Evolutionary conservation across 2,113 vertebrate species (phyloP).

Genomic region (Ceratotherium simum): DNA sequence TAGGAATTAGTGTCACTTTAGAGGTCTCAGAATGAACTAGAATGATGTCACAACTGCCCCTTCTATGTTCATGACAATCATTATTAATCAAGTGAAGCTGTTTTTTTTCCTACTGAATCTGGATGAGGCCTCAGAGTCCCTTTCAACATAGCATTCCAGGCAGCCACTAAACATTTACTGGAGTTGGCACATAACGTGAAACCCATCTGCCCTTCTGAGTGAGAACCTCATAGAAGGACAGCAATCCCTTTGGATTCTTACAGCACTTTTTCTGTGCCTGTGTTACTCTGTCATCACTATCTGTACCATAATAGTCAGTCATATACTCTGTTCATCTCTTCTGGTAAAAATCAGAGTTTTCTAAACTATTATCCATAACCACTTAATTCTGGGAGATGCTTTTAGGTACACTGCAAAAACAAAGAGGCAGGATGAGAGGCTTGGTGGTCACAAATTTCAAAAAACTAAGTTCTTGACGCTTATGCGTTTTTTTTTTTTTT

Average conservation of each 20-base stretch:
- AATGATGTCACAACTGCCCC: background rate
- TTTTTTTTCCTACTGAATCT: background rate
- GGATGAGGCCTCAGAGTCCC: background rate
- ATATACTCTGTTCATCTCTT: background rate
- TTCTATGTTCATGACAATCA: background rate
- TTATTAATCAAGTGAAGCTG: background rate
- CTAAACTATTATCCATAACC: background rate
- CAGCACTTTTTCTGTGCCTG: background rate
- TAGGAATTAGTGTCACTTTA: background rate
- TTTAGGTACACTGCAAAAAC: background rate
- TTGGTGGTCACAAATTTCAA: background rate
- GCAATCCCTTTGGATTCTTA: background rate
- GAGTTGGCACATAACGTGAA: background rate
- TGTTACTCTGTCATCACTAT: background rate
- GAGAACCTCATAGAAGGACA: background rate
- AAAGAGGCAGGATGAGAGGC: background rate
- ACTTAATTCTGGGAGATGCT: background rate
- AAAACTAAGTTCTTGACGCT: background rate
- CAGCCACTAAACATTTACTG: background rate
- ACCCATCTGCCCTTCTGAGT: background rate
- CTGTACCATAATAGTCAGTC: background rate
- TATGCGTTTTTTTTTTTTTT: background rate
- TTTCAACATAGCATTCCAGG: background rate
- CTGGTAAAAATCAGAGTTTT: constrained; percentile 3
- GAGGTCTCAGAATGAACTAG: background rate